Evolutionary conservation across 2,113 vertebrate genomes (phyloP).

Genomic region (Kryptolebias marmoratus): DNA sequence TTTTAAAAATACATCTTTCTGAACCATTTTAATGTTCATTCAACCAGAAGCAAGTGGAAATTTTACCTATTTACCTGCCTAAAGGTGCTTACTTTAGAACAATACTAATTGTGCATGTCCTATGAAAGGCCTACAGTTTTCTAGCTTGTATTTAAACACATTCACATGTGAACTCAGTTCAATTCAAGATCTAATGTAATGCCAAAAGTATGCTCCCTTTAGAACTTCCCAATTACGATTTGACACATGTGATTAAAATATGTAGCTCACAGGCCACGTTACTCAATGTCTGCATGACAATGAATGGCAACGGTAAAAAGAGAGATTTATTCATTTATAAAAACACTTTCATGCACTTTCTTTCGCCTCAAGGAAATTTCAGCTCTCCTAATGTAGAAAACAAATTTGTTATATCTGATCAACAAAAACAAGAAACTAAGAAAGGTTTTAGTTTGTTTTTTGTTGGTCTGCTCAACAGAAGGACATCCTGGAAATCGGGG

Average conservation of each 20-base stretch:
- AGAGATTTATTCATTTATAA: neutral
- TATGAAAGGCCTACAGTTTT: neutral
- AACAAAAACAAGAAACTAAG: slow-evolving; percentile 7
- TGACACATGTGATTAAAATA: neutral
- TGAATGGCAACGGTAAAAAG: neutral
- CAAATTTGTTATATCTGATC: neutral
- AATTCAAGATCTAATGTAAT: neutral
- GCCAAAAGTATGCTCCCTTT: neutral
- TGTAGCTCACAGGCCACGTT: neutral
- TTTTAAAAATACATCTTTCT: neutral
- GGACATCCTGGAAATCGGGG: slow-evolving; percentile 12
- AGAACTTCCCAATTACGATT: neutral
- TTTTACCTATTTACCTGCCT: neutral
- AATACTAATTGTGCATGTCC: neutral
- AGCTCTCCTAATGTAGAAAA: neutral
- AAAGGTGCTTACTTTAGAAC: neutral
- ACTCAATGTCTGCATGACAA: slow-evolving; percentile 1
- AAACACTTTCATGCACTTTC: neutral
- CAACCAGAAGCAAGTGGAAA: neutral
- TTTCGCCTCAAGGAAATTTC: too few relatives aligned
- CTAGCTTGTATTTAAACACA: neutral
- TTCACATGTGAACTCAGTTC: neutral
- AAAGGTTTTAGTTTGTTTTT: slow-evolving; percentile 22
- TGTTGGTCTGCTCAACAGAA: slow-evolving; percentile 13
- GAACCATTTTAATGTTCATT: neutral